Percentiles rank a stretch among this genome's conserved stretches.
phyloP scores from a whole-genome alignment of 2,888 invertebrate species.

The Parascotia fuliginaria region DNA sequence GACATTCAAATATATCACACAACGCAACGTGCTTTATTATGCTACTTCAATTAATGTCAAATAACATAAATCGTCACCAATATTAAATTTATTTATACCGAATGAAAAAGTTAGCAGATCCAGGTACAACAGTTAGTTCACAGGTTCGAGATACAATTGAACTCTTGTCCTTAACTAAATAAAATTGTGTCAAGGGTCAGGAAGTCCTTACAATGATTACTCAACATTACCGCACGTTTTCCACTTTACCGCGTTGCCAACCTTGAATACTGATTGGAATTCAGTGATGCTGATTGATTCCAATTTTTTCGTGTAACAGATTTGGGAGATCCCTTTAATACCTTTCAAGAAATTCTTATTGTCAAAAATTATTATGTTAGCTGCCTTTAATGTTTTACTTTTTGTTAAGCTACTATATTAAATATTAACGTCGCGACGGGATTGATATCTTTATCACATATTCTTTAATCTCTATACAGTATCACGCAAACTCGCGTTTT shows the following conservation, averaged over 20 bases:
- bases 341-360: slow-evolving; percentile 18
- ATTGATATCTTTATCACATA: too few relatives aligned
- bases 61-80: too few relatives aligned
- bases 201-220: slow-evolving; percentile 37
- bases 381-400: not conserved
- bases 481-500: too few relatives aligned
- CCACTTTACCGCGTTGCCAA: slow-evolving; percentile 23
- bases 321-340: slow-evolving; percentile 32
- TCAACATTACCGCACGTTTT: slow-evolving; percentile 18
- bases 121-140: slow-evolving; percentile 38
- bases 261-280: slow-evolving; percentile 40
- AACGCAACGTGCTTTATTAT: too few relatives aligned
- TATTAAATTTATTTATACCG: too few relatives aligned
- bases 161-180: slow-evolving; percentile 40
- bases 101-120: slow-evolving; percentile 38
- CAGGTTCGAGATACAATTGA: slow-evolving; percentile 51
- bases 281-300: slow-evolving; percentile 40
- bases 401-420: too few relatives aligned
- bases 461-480: too few relatives aligned
- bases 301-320: slow-evolving; percentile 26
- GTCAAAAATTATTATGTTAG: slow-evolving; percentile 8
- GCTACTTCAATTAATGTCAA: too few relatives aligned
- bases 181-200: slow-evolving; percentile 43
- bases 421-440: too few relatives aligned
- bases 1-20: too few relatives aligned